Conservation (phyloP, 2,113 vertebrate genomes). For the Periophthalmus modestus region DNA sequence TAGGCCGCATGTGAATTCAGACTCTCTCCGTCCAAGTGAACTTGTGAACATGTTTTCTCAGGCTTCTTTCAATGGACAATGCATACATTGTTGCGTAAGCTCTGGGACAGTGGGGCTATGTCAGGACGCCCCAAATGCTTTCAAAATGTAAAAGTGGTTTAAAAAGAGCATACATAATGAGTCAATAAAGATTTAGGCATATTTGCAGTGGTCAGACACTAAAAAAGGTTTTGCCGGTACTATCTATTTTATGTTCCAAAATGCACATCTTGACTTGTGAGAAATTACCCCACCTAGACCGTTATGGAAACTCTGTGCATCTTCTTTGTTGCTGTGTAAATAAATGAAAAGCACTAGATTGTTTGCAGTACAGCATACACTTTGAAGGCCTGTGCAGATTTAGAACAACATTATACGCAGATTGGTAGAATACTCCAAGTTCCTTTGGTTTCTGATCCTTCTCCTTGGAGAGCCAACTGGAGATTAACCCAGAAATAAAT, state of each 20-base stretch:
- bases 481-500: conserved; percentile 57
- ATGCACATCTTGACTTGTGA: conserved; percentile 54
- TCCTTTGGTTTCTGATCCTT: conserved; percentile 39
- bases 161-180: conserved; percentile 18
- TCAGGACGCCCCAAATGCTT: conserved; percentile 4
- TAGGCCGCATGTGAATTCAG: not conserved
- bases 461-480: conserved; percentile 55
- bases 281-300: conserved; percentile 60
- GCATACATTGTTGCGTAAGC: conserved; percentile 43
- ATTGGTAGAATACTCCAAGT: conserved; percentile 16
- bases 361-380: not conserved
- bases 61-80: conserved; percentile 36
- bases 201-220: too few species aligned
- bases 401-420: conserved; percentile 22
- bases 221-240: conserved; percentile 19
- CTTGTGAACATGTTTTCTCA: conserved; percentile 28
- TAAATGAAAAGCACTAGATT: not conserved
- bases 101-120: conserved; percentile 10
- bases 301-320: conserved; percentile 50
- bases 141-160: not conserved
- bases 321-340: conserved; percentile 53
- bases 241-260: conserved; percentile 24
- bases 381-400: not conserved
- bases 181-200: too few species aligned
- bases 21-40: conserved; percentile 4